Evolutionary conservation across 2,888 invertebrate species (phyloP).

Genomic region (Monoplex corrugatus): DNA sequence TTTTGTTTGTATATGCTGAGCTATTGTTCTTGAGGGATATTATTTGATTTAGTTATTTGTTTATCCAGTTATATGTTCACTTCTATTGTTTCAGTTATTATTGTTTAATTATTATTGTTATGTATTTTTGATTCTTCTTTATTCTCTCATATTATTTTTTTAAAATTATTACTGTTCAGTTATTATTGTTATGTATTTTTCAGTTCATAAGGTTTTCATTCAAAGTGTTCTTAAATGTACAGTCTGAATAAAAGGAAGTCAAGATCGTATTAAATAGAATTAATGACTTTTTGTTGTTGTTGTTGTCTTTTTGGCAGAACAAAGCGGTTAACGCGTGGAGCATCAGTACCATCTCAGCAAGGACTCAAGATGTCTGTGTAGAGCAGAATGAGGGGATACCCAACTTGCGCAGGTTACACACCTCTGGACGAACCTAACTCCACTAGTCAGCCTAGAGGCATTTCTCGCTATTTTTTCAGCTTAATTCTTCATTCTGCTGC

Average conservation of each 20-base stretch:
- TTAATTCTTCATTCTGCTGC: neutral
- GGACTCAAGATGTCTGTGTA: conserved; percentile 71
- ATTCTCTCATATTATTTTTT: neutral
- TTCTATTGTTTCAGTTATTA: too few species aligned
- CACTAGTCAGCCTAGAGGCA: conserved; percentile 24
- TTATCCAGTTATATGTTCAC: too few species aligned
- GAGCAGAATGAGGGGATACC: neutral
- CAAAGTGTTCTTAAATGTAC: neutral
- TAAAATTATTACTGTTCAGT: neutral
- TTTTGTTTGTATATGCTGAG: too few species aligned
- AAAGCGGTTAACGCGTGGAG: conserved; percentile 68
- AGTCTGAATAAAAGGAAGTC: neutral
- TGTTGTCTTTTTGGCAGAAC: conserved; percentile 60
- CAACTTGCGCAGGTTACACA: neutral
- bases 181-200: neutral
- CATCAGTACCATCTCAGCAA: conserved; percentile 70
- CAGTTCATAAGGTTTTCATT: neutral
- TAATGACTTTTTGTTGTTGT: neutral
- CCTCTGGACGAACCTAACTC: neutral
- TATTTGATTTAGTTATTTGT: too few species aligned
- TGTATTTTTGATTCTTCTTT: neutral
- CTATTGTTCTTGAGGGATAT: too few species aligned
- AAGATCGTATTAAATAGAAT: neutral
- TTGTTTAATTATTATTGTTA: too few species aligned
- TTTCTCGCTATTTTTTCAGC: neutral